Conservation (phyloP, 1,140 invertebrate genomes). For the Drosophila gunungcola region DNA sequence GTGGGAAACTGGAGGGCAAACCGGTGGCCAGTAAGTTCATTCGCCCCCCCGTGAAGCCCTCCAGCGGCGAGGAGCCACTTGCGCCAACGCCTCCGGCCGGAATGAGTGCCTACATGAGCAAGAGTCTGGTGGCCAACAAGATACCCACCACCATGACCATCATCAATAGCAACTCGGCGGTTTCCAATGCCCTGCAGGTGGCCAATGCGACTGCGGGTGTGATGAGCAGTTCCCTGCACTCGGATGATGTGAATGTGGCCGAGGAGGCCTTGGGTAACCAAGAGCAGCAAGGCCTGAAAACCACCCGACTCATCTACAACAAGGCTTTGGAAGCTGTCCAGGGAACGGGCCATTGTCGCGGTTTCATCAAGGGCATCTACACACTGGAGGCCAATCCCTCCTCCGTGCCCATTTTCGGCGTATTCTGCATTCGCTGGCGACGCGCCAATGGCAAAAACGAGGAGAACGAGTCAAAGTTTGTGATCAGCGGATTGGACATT, state of each 20-base stretch:
- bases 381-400: conserved; percentile 34
- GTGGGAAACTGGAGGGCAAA: conserved; percentile 58
- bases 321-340: conserved; percentile 79
- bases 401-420: conserved; percentile 58
- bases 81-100: conserved; percentile 15
- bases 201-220: conserved; percentile 47
- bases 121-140: conserved; percentile 74
- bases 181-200: conserved; percentile 45
- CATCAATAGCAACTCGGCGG: conserved; percentile 64
- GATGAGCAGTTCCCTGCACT: conserved; percentile 54
- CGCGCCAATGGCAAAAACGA: conserved; percentile 64
- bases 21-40: conserved; percentile 46
- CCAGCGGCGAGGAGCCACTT: conserved; percentile 13
- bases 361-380: conserved; percentile 76
- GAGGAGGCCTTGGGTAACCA: conserved; percentile 19
- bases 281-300: conserved; percentile 26
- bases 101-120: conserved; percentile 62
- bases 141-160: conserved; percentile 82
- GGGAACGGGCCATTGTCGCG: conserved; percentile 73
- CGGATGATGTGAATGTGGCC: conserved; percentile 68
- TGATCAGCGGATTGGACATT: conserved; percentile 75
- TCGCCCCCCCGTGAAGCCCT: conserved; percentile 37
- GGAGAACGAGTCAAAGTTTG: conserved; percentile 84
- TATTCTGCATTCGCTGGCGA: conserved; percentile 83
- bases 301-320: conserved; percentile 71